Evolutionary conservation across 2,113 vertebrate genomes (phyloP), one percentile per base, ranked within the genome.

Genomic region (Circaetus gallicus): DNA sequence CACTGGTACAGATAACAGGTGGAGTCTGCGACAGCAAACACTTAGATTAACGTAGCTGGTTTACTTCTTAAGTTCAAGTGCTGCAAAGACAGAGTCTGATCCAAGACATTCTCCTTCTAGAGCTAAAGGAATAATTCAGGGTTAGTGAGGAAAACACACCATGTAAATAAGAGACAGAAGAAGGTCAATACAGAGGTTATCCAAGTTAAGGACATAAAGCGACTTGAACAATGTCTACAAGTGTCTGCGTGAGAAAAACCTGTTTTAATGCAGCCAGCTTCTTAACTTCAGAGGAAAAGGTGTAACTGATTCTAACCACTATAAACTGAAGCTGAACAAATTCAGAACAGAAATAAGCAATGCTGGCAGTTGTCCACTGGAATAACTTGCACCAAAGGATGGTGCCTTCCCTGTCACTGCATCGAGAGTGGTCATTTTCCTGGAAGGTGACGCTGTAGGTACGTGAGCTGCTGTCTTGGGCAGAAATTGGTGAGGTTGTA

Each of bases 351-450:
- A 36, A 79, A 9, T 49, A 67, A 42, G 40, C 20, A 32, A 10
- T 43, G 32, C n/a, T 80, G 59, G 16, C 31, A 49, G 11, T 61
- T 3, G 2, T 40, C 20, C 0, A 1, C 34, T 66, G 43, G 34
- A n/a, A 19, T 36, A 49, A 58, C 42, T 32, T 1, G 0, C 22
- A 22, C 65, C 20, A 18, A 38, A 59, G 45, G 56, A 11, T 47
- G n/a, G 25, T 24, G 34, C 42, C 17, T 59, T 52, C 79, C 45
- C 11, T 32, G 25, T 21, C 21, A 20, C 31, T 20, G 10, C 21
- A 4, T 18, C 0, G 1, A 40, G 28, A 31, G 14, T 10, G 21
- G 38, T 66, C 3, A 0, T 58, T 72, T 56, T 36, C 22, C 22
- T 42, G 3, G n/a, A 74, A 34, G 34, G 55, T 42, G 62, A 16